Base-by-base conservation (phyloP, 2,888 invertebrate genomes). In the Ornithoptera priamus region DNA sequence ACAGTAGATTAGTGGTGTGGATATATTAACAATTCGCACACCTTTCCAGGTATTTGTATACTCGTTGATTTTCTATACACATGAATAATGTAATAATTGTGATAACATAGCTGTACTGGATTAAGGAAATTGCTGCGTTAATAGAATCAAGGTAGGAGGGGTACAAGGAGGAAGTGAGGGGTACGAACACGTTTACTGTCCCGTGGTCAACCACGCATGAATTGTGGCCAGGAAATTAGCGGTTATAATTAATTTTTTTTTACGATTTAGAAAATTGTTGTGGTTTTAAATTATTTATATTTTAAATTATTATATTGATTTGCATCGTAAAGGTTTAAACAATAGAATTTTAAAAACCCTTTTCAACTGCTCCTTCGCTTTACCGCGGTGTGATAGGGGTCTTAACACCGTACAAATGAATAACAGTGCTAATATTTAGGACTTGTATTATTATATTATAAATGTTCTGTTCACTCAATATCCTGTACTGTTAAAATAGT, bases 101-200 rank as follows among this genome's bases (percentile, higher is more conserved):
- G 75, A 76, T 78, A 78, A 78, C 78, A 78, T 77, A 79, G 77
- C 78, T 68, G 75, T 80, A 78, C 71, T 79, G 78, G 79, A 81
- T 83, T 82, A 80, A 78, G 80, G 80, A 77, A 85, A 86, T 85
- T 83, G 82, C 81, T 82, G 79, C 78, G 83, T 83, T 87, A 85
- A 86, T 88, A 82, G 82, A 85, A 86, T 83, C 79, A 70, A 81
- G 76, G 75, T 73, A 74, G 77, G 71, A n/a, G 71, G 39, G 39
- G 10, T 7, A 10, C 30, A 30, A 39, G 39, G 39, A 39, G 39
- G 39, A 65, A 74, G 78, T 72, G 77, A 72, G 77, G 78, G 73
- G 72, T 70, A 73, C 73, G 78, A 82, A 82, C 81, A 81, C 77
- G 80, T 79, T 81, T 78, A 80, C 78, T 76, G 77, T 76, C 76